Percentiles rank a stretch among this genome's conserved stretches.
Conservation (phyloP, 2,797 vertebrate genomes). For the Gephyroberyx darwinii region DNA sequence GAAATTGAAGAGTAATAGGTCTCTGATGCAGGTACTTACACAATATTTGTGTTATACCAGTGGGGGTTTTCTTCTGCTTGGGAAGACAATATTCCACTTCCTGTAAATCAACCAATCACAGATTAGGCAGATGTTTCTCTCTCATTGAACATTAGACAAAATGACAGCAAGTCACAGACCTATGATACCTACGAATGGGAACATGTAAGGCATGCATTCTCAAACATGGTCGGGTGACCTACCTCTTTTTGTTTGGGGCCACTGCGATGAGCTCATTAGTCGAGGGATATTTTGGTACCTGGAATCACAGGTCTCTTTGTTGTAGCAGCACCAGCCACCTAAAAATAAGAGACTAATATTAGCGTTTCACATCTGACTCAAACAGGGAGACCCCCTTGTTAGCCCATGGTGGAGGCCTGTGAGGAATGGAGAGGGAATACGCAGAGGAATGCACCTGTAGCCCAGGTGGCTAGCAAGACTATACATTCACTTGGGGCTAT, state of each 20-base stretch:
- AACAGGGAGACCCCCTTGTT: slow-evolving; percentile 48
- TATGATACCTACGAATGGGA: slow-evolving; percentile 4
- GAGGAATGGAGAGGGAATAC: slow-evolving; percentile 55
- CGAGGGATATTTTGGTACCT: slow-evolving; percentile 86
- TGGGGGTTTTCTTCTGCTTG: slow-evolving; percentile 85
- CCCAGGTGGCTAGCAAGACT: slow-evolving; percentile 22
- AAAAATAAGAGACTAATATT: slow-evolving; percentile 79
- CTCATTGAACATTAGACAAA: slow-evolving; percentile 2
- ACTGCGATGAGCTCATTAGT: slow-evolving; percentile 84
- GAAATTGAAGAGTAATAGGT: neutral
- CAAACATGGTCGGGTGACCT: slow-evolving; percentile 40
- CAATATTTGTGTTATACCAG: slow-evolving; percentile 87
- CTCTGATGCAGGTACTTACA: slow-evolving; percentile 76
- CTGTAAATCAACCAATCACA: slow-evolving; percentile 68
- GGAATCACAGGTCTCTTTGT: slow-evolving; percentile 86
- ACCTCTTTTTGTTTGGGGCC: slow-evolving; percentile 85
- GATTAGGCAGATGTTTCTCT: slow-evolving; percentile 20
- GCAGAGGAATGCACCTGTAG: slow-evolving; percentile 57
- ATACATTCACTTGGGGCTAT: neutral
- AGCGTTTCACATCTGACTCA: slow-evolving; percentile 58
- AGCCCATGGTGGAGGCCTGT: slow-evolving; percentile 54
- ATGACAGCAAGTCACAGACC: neutral
- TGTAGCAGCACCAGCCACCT: slow-evolving; percentile 87
- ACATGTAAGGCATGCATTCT: slow-evolving; percentile 29
- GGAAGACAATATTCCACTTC: slow-evolving; percentile 84